Evolutionary conservation across 1,140 invertebrate genomes (phyloP), one percentile per base, ranked within the genome.

Genomic region (Laupala kohalensis): DNA sequence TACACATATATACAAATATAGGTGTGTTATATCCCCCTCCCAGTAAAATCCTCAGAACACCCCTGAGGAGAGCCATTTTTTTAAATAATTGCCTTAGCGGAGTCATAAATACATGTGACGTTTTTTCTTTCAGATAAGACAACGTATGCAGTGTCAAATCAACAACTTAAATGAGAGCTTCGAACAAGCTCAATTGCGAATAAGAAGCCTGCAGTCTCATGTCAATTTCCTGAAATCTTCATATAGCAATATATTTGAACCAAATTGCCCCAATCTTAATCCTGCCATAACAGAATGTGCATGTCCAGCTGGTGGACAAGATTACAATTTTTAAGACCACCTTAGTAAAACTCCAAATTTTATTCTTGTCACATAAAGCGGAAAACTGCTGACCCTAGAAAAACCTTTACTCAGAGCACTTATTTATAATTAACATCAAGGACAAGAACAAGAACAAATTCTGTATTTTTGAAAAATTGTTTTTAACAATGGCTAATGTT

Each of bases 121-220:
- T n/a, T n/a, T n/a, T n/a, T 69, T 65, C 24, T 73, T 79, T 9
- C 74, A 87, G 84, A 83, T 89, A 23, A 80, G 87, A 73, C 83
- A 86, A 74, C 88, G 87, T 72, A 89, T 89, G 86, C 86, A 88
- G 74, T 83, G 84, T 71, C 87, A 90, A 77, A 87, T 89, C 66
- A 84, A 85, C 73, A 85, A 87, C 64, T 75, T 89, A 67, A 87
- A 85, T 71, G 86, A 89, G 71, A 87, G 88, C 74, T 88, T 89
- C 71, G 84, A 87, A 69, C 86, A 89, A 75, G 87, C 87, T 3
- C 87, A 89, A 75, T 81, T 85, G 69, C 79, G 88, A 5, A 86
- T 89, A 62, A 80, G 84, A 69, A 86, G 85, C 0, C 77, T 90
- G 6, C 87, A 89, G 74, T 83, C 83, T 0, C 87, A 89, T 64